These are phyloP conservation scores for Danaus chrysippus DNA, from an alignment of 2,888 invertebrate genomes.

Conservation along the genomic window DNA sequence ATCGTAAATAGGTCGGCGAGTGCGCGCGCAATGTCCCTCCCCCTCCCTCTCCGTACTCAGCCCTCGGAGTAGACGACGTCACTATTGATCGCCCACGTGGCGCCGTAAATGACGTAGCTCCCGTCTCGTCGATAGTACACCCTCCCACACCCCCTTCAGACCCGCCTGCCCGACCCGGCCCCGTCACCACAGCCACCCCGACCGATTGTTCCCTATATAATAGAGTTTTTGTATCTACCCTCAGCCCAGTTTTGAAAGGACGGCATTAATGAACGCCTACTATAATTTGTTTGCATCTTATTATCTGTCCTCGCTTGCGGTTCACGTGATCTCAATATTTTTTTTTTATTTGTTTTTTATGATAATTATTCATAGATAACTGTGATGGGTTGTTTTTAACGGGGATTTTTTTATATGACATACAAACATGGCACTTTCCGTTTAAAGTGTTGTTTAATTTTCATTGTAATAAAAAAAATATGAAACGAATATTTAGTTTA, in stretches of 20 bases:
- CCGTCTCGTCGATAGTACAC: conserved; percentile 58
- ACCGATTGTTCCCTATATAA: conserved; percentile 43
- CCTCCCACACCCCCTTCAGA: conserved; percentile 43
- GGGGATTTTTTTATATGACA: not conserved
- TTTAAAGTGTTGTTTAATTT: not conserved
- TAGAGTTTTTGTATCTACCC: conserved; percentile 35
- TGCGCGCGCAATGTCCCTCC: conserved; percentile 61
- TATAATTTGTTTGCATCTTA: conserved; percentile 14
- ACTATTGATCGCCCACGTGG: conserved; percentile 77
- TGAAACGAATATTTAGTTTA: too few species aligned
- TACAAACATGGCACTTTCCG: not conserved
- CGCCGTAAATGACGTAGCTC: conserved; percentile 75
- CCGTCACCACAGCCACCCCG: conserved; percentile 41
- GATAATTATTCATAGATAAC: too few species aligned
- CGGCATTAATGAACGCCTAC: conserved; percentile 35
- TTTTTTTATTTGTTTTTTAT: not conserved
- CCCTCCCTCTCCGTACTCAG: conserved; percentile 35
- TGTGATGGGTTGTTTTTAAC: not conserved
- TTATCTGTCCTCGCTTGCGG: not conserved
- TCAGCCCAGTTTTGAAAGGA: conserved; percentile 40
- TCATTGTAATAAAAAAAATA: too few species aligned
- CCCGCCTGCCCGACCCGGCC: conserved; percentile 27
- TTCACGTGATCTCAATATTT: conserved; percentile 5
- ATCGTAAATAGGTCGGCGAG: conserved; percentile 70
- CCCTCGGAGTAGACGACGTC: conserved; percentile 53